Conservation (phyloP, 2,113 vertebrate species). For the Anser brachyrhynchus region DNA sequence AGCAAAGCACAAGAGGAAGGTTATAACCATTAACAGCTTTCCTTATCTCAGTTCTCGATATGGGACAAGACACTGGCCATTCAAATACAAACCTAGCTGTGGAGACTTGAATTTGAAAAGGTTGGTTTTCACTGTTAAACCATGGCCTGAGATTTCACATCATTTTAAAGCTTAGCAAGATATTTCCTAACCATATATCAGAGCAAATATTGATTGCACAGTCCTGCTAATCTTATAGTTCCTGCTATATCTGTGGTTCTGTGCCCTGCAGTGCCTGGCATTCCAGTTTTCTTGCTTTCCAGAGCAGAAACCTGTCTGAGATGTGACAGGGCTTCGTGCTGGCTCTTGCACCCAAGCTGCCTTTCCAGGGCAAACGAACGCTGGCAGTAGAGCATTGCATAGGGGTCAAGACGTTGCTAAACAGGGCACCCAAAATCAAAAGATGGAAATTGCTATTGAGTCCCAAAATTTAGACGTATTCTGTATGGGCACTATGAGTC, state of each 20-base stretch:
- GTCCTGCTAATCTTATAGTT: fast-evolving
- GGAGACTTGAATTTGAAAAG: neutral
- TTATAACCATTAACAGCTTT: neutral
- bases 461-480: neutral
- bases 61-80: neutral
- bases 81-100: neutral
- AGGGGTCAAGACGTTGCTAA: neutral
- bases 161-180: neutral
- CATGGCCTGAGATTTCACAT: neutral
- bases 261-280: neutral
- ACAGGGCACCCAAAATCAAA: neutral
- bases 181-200: neutral
- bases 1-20: neutral
- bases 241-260: neutral
- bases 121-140: neutral
- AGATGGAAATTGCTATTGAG: neutral
- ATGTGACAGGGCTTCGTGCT: neutral
- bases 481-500: neutral
- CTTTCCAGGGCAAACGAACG: neutral
- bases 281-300: neutral
- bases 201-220: neutral
- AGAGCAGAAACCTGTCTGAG: neutral
- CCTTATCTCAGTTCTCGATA: neutral
- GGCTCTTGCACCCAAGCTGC: neutral
- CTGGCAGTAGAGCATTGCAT: neutral